Evolutionary conservation across 1,140 invertebrate genomes (phyloP).

Genomic region (Micrasema minimum): DNA sequence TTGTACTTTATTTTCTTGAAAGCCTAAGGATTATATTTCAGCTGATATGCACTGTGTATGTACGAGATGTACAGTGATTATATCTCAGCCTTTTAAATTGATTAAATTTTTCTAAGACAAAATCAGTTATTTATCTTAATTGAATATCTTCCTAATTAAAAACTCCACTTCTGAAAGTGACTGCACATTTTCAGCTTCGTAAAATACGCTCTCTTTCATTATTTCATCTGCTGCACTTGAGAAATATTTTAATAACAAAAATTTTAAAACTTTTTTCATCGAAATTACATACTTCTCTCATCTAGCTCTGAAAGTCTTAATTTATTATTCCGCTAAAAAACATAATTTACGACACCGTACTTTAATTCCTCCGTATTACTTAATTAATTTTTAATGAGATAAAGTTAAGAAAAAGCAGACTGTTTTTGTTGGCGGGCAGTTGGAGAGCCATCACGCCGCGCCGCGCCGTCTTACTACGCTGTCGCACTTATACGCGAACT

Average conservation of each 20-base stretch:
- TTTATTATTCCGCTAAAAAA: conserved; percentile 49
- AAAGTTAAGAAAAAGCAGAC: conserved; percentile 51
- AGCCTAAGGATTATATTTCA: too few species aligned
- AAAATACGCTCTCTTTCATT: conserved; percentile 10
- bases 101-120: too few species aligned
- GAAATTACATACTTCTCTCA: conserved; percentile 42
- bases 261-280: conserved; percentile 50
- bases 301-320: conserved; percentile 39
- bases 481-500: conserved; percentile 37
- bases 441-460: conserved; percentile 11
- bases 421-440: conserved; percentile 37
- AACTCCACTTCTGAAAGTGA: conserved; percentile 32
- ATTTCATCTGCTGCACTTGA: conserved; percentile 11
- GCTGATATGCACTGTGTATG: too few species aligned
- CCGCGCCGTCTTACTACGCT: conserved; percentile 20
- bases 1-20: too few species aligned
- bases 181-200: conserved; percentile 37
- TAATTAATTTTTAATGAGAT: conserved; percentile 55
- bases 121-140: conserved; percentile 30
- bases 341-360: conserved; percentile 51
- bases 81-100: too few species aligned
- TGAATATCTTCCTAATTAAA: conserved; percentile 39
- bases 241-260: conserved; percentile 46
- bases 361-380: conserved; percentile 53
- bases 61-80: too few species aligned